A percentile compares a stretch with the other conserved stretches of the same genome.
These are phyloP conservation scores for Pristionchus arcanus DNA, from an alignment of 2,888 invertebrate genomes.

Conservation along the genomic window DNA sequence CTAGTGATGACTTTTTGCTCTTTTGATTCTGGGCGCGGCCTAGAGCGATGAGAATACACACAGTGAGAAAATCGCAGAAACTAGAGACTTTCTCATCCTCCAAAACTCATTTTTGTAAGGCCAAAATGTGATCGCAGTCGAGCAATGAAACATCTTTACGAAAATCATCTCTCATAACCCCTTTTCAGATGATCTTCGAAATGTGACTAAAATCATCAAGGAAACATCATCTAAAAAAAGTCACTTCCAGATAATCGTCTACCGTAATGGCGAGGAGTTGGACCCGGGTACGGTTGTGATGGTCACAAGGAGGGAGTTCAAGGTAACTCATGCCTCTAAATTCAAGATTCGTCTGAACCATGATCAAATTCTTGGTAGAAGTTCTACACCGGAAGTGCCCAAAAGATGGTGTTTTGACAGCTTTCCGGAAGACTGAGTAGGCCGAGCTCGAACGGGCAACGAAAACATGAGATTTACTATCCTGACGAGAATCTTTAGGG, in stretches of 20 bases:
- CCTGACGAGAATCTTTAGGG: background rate
- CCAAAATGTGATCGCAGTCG: background rate
- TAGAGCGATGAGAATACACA: background rate
- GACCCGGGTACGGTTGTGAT: constrained; percentile 67
- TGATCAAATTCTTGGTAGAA: no score
- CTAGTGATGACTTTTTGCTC: background rate
- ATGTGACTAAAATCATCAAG: background rate
- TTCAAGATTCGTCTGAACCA: no score
- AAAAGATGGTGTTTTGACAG: background rate
- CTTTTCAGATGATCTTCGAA: background rate
- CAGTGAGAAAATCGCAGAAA: background rate
- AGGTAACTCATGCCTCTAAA: constrained; percentile 18
- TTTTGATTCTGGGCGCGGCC: background rate
- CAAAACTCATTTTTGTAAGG: background rate
- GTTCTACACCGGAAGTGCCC: background rate
- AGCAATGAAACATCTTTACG: background rate
- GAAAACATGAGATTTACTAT: background rate
- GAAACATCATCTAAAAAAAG: background rate
- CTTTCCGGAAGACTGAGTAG: background rate
- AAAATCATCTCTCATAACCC: background rate
- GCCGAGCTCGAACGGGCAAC: background rate
- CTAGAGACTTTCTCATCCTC: background rate
- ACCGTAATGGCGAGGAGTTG: constrained; percentile 70
- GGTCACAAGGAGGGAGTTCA: constrained; percentile 70
- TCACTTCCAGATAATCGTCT: constrained; percentile 67